phyloP scores from a whole-genome alignment of 2,888 invertebrate species.

The Augiades crinisus region DNA sequence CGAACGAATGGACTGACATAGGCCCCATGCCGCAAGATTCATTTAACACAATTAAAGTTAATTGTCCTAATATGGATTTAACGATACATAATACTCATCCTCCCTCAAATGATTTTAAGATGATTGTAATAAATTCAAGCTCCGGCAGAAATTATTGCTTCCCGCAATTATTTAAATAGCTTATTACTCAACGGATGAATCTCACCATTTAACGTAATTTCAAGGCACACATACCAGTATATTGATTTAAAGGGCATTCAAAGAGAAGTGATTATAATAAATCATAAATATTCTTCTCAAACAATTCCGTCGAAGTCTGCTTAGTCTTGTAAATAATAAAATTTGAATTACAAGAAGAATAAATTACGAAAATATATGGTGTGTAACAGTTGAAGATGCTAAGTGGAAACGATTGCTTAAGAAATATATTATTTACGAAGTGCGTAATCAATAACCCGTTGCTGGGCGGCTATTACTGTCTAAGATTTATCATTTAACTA shows the following conservation, averaged over 20 bases:
- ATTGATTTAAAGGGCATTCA: slow-evolving; percentile 20
- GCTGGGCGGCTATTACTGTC: background rate
- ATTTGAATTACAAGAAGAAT: background rate
- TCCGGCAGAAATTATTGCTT: slow-evolving; percentile 14
- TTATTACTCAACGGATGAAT: slow-evolving; percentile 16
- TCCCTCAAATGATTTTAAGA: slow-evolving; percentile 9
- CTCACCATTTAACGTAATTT: slow-evolving; percentile 13
- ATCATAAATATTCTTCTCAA: slow-evolving; percentile 11
- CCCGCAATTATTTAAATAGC: slow-evolving; percentile 17
- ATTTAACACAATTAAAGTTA: slow-evolving; percentile 17
- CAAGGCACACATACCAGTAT: background rate
- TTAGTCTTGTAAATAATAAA: slow-evolving; percentile 7
- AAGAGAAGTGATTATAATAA: slow-evolving; percentile 21
- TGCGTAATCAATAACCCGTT: background rate
- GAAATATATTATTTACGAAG: background rate
- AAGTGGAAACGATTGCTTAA: background rate
- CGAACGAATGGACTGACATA: background rate
- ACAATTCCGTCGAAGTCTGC: background rate
- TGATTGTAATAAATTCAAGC: slow-evolving; percentile 16
- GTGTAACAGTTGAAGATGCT: background rate
- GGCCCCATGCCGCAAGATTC: slow-evolving; percentile 3
- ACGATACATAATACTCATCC: slow-evolving; percentile 20
- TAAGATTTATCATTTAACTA: background rate
- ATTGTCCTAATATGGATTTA: slow-evolving; percentile 21
- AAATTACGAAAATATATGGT: background rate